Percentiles rank a stretch among this genome's conserved stretches.
These are phyloP conservation scores for Plectrocnemia conspersa DNA, from an alignment of 1,140 invertebrate genomes.

Conservation along the genomic window DNA sequence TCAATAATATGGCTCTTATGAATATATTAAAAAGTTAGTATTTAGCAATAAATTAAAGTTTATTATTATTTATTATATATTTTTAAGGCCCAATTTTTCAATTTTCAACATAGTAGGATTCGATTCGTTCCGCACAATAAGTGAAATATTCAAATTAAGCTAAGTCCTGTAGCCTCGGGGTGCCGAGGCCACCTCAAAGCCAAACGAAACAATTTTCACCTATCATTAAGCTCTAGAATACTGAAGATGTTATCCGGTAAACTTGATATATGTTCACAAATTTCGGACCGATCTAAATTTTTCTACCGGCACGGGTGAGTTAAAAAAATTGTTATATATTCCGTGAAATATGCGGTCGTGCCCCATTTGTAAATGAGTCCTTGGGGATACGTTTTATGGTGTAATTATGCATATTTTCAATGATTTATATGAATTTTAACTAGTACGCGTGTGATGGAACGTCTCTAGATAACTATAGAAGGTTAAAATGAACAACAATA, in stretches of 20 bases:
- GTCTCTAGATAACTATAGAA: no score
- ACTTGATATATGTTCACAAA: constrained; percentile 32
- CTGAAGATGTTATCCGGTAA: constrained; percentile 28
- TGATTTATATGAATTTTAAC: constrained; percentile 37
- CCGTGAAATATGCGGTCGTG: no score
- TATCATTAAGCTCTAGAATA: constrained; percentile 26
- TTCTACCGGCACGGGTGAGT: neutral
- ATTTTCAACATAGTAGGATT: no score
- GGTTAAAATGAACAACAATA: no score
- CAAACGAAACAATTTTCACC: constrained; percentile 35
- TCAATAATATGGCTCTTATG: no score
- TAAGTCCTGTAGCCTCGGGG: neutral
- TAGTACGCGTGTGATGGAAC: no score
- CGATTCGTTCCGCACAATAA: constrained; percentile 16
- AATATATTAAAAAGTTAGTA: no score
- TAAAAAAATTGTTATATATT: constrained; percentile 20
- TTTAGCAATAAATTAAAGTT: no score
- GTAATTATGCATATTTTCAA: constrained; percentile 36
- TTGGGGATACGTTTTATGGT: constrained; percentile 33
- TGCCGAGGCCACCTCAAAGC: constrained; percentile 21
- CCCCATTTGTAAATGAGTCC: constrained; percentile 35
- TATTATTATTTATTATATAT: no score
- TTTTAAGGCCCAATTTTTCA: no score
- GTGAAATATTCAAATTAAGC: constrained; percentile 17
- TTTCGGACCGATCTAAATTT: constrained; percentile 14